Evolutionary conservation across 2,888 invertebrate genomes (phyloP), one percentile per base, ranked within the genome.

Genomic region (Tiphia femorata): DNA sequence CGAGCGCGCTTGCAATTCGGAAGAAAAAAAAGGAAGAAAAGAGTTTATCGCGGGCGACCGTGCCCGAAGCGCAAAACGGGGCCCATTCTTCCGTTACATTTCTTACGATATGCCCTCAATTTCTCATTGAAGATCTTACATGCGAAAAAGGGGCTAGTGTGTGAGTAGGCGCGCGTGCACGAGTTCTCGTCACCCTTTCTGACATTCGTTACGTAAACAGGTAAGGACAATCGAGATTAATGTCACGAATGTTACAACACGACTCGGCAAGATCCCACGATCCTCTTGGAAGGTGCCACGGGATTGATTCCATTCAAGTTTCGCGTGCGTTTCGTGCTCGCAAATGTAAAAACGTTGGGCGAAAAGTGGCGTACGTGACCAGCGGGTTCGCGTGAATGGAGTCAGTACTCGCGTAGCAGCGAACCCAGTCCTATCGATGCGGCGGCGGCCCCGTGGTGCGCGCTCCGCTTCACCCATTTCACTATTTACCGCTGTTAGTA

Each of bases 361-460:
- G 50, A 58, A 53, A 64, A 68, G 66, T 77, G 80, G 81, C 76
- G 76, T 81, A 81, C 81, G 81, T 81, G 81, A 79, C 81, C 70
- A 70, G 58, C 53, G 52, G 65, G 60, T 49, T 64, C 67, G 70
- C 71, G 70, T 74, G 75, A 76, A 81, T 81, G 81, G 80, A 75
- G 77, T 53, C 59, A 37, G 58, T 40, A 37, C 56, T 50, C 42
- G 50, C 57, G 35, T 53, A 55, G 37, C 10, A 67, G 58, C 49
- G 53, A 49, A 55, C 60, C 42, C 40, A 52, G 38, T 49, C 16
- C 14, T 49, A 43, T 46, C 17, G 46, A 50, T 42, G 25, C 29
- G 14, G 35, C 42, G 23, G 43, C 48, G 23, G n/a, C 19, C 51
- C 43, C 47, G 47, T 43, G n/a, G n/a, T n/a, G 42, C 17, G 16